Evolutionary conservation across 2,888 invertebrate genomes (phyloP).

Genomic region (Eudemis profundana): DNA sequence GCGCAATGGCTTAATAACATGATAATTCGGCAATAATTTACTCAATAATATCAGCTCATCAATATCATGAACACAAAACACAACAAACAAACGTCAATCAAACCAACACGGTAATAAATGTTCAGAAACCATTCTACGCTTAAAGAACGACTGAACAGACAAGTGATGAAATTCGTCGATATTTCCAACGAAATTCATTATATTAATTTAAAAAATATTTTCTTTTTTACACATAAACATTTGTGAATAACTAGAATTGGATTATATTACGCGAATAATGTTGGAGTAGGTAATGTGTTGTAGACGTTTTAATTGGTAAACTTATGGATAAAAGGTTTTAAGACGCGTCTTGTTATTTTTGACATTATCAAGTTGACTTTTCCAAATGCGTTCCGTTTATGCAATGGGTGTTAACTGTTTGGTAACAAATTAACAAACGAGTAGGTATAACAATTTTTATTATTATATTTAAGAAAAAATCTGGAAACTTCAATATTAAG

Average conservation of each 20-base stretch:
- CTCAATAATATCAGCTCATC: neutral
- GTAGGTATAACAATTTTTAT: neutral
- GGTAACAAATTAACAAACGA: neutral
- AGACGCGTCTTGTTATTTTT: neutral
- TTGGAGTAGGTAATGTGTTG: no score
- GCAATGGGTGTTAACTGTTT: neutral
- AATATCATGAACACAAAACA: neutral
- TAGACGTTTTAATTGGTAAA: no score
- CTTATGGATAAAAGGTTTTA: neutral
- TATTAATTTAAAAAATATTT: neutral
- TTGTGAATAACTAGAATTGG: no score
- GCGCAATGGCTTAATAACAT: neutral
- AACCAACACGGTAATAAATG: neutral
- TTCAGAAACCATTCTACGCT: slow-evolving; percentile 3
- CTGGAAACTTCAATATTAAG: no score
- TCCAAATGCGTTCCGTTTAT: slow-evolving; percentile 25
- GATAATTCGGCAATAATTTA: neutral
- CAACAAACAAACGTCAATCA: neutral
- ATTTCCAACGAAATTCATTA: no score
- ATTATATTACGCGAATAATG: no score
- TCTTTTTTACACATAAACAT: no score
- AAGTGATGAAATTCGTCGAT: no score
- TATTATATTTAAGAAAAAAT: neutral
- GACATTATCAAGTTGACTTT: slow-evolving; percentile 29
- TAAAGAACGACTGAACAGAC: no score